These are phyloP conservation scores for Labia minor DNA, from an alignment of 2,888 invertebrate genomes.

Conservation along the genomic window DNA sequence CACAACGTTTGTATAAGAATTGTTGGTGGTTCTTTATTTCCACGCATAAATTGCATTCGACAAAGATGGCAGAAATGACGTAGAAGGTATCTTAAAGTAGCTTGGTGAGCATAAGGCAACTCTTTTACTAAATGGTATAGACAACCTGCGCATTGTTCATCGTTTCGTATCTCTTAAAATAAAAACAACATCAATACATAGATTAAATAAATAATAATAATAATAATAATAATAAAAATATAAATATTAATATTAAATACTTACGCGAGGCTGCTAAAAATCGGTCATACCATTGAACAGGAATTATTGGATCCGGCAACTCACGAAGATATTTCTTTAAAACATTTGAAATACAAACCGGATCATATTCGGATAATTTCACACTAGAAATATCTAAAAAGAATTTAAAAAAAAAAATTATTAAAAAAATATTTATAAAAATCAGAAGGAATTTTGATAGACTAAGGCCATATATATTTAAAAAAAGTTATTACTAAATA, in stretches of 20 bases:
- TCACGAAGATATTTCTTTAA: constrained; percentile 62
- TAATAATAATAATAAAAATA: no score
- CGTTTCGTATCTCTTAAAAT: constrained; percentile 41
- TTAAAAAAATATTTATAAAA: neutral
- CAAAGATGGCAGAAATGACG: constrained; percentile 61
- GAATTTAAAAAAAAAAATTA: constrained; percentile 15
- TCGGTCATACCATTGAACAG: constrained; percentile 58
- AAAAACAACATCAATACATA: constrained; percentile 22
- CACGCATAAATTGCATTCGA: constrained; percentile 51
- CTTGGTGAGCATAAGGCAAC: constrained; percentile 52
- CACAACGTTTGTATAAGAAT: constrained; percentile 59
- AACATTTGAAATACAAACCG: constrained; percentile 47
- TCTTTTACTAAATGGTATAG: constrained; percentile 46
- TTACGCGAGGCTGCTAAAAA: constrained; percentile 50
- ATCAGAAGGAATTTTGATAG: constrained; percentile 27
- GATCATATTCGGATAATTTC: constrained; percentile 41
- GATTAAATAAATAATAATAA: neutral
- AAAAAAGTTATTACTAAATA: no score
- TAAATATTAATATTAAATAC: constrained; percentile 24
- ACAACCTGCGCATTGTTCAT: constrained; percentile 45
- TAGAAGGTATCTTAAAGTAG: constrained; percentile 53
- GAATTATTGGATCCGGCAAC: constrained; percentile 63
- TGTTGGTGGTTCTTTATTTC: constrained; percentile 52
- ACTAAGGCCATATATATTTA: no score
- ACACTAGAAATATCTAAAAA: constrained; percentile 31